These are phyloP conservation scores for Idaea dimidiata DNA, from an alignment of 2,888 invertebrate species.

Conservation along the genomic window DNA sequence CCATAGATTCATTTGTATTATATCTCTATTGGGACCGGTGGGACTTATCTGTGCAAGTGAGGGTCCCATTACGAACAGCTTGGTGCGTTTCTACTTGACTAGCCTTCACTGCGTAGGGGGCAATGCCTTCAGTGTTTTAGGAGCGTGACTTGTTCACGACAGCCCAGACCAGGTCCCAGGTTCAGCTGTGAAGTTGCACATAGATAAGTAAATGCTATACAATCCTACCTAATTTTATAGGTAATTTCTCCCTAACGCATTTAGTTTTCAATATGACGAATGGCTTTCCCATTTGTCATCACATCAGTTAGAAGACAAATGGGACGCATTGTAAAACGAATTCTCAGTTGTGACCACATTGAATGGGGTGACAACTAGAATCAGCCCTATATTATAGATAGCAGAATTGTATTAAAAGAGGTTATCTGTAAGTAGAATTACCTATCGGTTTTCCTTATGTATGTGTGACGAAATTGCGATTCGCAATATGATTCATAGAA, in stretches of 20 bases:
- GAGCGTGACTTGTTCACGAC: slow-evolving; percentile 47
- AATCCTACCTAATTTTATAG: slow-evolving; percentile 6
- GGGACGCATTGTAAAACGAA: no score
- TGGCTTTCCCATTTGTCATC: no score
- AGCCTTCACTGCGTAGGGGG: slow-evolving; percentile 51
- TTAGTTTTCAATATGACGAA: no score
- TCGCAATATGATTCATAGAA: neutral
- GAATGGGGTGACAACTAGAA: no score
- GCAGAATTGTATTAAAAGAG: slow-evolving; percentile 4
- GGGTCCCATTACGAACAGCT: slow-evolving; percentile 48
- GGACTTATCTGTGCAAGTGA: slow-evolving; percentile 56
- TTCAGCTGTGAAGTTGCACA: slow-evolving; percentile 66
- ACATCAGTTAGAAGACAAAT: no score
- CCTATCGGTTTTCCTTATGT: slow-evolving; percentile 2
- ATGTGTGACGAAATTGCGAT: neutral
- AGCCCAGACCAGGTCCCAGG: slow-evolving; percentile 51
- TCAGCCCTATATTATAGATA: neutral
- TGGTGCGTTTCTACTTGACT: slow-evolving; percentile 51
- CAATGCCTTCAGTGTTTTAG: slow-evolving; percentile 41
- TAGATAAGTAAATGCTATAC: slow-evolving; percentile 40
- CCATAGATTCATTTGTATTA: neutral
- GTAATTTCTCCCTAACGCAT: no score
- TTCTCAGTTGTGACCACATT: no score
- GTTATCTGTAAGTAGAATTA: slow-evolving; percentile 1
- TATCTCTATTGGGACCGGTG: slow-evolving; percentile 27